A percentile compares a stretch with the other conserved stretches of the same genome.
These are phyloP conservation scores for Porphyrio hochstetteri DNA, from an alignment of 2,113 vertebrate genomes.

Conservation along the genomic window DNA sequence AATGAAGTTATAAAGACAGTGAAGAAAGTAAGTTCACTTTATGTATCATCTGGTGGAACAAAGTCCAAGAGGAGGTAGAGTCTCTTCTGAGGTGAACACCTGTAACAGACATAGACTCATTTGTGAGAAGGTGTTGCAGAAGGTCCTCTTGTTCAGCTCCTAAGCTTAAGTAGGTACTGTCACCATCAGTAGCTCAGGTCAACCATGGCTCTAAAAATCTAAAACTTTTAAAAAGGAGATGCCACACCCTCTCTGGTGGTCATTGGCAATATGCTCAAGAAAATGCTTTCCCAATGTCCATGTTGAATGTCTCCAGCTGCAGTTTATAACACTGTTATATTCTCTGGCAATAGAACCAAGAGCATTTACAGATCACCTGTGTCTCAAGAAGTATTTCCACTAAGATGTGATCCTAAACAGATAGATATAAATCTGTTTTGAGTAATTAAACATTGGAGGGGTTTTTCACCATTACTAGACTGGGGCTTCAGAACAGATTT, in stretches of 20 bases:
- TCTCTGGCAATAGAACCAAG: not conserved
- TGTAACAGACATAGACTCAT: not conserved
- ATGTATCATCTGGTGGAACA: not conserved
- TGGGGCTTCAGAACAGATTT: not conserved
- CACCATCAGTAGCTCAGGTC: not conserved
- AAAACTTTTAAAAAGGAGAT: not conserved
- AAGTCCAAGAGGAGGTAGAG: not conserved
- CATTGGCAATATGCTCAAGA: not conserved
- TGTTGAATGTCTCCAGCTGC: not conserved
- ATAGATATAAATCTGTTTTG: not conserved
- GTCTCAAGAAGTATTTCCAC: not conserved
- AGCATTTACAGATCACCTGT: not conserved
- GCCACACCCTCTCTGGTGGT: not conserved
- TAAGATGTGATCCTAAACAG: not conserved
- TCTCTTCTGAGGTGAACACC: not conserved
- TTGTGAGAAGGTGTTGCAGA: not conserved
- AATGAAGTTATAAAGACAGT: not conserved
- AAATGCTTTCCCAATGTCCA: not conserved
- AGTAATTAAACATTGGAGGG: not conserved
- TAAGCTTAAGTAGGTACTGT: not conserved
- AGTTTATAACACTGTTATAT: not conserved
- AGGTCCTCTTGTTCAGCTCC: not conserved
- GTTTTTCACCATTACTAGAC: not conserved
- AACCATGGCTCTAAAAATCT: not conserved
- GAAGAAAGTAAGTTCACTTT: not conserved